A percentile compares a stretch with the other conserved stretches of the same genome.
Conservation (phyloP, 2,888 invertebrate genomes). For the Polyploca ridens region DNA sequence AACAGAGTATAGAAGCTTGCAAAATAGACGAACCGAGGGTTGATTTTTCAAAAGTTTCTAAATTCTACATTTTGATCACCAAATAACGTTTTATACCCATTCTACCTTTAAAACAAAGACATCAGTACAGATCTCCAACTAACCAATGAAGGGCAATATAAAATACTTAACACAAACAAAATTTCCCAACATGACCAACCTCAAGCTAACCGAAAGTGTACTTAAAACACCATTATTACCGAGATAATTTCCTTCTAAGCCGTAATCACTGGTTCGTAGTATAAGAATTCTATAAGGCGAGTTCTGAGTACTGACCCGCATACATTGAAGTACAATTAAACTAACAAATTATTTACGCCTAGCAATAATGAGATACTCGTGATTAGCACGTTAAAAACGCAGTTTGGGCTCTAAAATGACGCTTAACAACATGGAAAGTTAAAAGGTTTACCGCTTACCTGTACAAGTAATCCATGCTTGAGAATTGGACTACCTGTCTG, state of each 20-base stretch:
- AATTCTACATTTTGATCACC: too few species aligned
- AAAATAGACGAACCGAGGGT: too few species aligned
- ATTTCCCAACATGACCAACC: not conserved
- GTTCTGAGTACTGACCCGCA: not conserved
- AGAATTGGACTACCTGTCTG: too few species aligned
- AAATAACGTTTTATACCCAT: too few species aligned
- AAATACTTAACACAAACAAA: not conserved
- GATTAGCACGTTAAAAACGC: conserved; percentile 47
- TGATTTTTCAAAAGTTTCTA: too few species aligned
- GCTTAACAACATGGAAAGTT: conserved; percentile 20
- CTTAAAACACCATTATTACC: not conserved
- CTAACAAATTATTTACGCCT: conserved; percentile 49
- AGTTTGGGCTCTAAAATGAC: conserved; percentile 35
- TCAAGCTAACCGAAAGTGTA: not conserved
- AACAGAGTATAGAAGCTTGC: not conserved
- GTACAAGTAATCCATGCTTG: too few species aligned
- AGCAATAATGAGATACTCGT: conserved; percentile 48
- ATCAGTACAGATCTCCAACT: not conserved
- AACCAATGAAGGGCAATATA: not conserved
- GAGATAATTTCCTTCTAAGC: conserved; percentile 1
- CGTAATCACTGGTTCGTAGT: not conserved
- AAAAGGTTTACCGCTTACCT: not conserved
- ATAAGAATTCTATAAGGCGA: not conserved
- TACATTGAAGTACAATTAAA: conserved; percentile 26
- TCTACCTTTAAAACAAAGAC: not conserved